Conservation (phyloP, 2,113 vertebrate genomes). For the Salvelinus namaycush region DNA sequence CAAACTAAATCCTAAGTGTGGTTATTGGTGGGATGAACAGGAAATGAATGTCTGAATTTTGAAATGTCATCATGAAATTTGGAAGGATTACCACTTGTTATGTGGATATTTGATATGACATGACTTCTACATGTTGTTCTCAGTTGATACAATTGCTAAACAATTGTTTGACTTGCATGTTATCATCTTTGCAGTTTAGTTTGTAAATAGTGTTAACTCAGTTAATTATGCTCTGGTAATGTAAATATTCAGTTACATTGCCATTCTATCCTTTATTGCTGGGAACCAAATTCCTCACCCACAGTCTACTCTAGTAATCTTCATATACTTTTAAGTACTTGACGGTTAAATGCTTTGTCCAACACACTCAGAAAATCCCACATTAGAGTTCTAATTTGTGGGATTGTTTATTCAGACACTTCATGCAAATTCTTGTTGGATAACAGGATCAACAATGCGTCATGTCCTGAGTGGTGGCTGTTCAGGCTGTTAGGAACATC, state of each 20-base stretch:
- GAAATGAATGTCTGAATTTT: slow-evolving; percentile 3
- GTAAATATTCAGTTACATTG: neutral
- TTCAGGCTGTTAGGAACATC: neutral
- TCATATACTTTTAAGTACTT: neutral
- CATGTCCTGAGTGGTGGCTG: no score
- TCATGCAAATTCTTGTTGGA: neutral
- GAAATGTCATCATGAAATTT: slow-evolving; percentile 18
- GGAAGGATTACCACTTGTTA: slow-evolving; percentile 21
- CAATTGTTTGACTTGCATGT: slow-evolving; percentile 18
- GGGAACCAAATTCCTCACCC: neutral
- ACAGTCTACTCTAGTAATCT: neutral
- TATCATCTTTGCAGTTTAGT: slow-evolving; percentile 33
- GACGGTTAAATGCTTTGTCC: neutral
- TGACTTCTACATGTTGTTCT: neutral
- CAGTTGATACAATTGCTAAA: slow-evolving; percentile 1
- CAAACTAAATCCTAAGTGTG: neutral
- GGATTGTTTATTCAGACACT: neutral
- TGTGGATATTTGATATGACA: slow-evolving; percentile 26
- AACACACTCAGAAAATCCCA: neutral
- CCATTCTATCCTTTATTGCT: slow-evolving; percentile 7
- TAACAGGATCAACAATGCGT: no score
- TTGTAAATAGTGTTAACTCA: slow-evolving; percentile 14
- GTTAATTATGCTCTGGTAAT: neutral
- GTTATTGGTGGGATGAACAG: slow-evolving; percentile 5
- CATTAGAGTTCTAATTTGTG: neutral